Evolutionary conservation across 2,888 invertebrate species (phyloP).

Genomic region (Taenaris catops): DNA sequence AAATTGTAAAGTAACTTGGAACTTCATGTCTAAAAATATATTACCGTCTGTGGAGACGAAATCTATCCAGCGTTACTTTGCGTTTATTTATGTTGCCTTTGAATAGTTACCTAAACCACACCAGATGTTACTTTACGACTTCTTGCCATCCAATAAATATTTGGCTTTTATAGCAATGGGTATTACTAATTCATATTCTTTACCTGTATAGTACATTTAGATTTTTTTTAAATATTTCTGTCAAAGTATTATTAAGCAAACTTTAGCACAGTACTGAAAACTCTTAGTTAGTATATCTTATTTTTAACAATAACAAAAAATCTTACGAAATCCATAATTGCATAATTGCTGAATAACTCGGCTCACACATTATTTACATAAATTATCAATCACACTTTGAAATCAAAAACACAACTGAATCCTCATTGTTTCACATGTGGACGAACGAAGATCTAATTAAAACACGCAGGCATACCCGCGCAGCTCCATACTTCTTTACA

Average conservation of each 20-base stretch:
- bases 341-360: constrained; percentile 8
- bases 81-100: constrained; percentile 74
- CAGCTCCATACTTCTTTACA: constrained; percentile 98
- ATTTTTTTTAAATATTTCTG: too few species aligned
- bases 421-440: constrained; percentile 15
- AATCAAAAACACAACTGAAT: constrained; percentile 18
- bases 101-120: constrained; percentile 67
- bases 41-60: constrained; percentile 32
- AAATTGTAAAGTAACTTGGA: too few species aligned
- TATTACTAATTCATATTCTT: too few species aligned
- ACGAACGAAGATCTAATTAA: constrained; percentile 32
- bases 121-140: constrained; percentile 75
- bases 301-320: constrained; percentile 16
- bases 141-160: constrained; percentile 57
- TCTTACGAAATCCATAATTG: constrained; percentile 17
- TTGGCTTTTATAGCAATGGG: constrained; percentile 19
- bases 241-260: too few species aligned
- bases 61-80: constrained; percentile 46
- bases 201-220: too few species aligned
- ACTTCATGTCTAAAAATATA: constrained; percentile 32
- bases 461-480: constrained; percentile 66
- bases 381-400: constrained; percentile 16
- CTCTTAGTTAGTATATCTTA: too few species aligned
- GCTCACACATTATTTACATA: constrained; percentile 11
- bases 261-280: too few species aligned